Conservation (phyloP, 1,140 invertebrate genomes). For the Cherax quadricarinatus region DNA sequence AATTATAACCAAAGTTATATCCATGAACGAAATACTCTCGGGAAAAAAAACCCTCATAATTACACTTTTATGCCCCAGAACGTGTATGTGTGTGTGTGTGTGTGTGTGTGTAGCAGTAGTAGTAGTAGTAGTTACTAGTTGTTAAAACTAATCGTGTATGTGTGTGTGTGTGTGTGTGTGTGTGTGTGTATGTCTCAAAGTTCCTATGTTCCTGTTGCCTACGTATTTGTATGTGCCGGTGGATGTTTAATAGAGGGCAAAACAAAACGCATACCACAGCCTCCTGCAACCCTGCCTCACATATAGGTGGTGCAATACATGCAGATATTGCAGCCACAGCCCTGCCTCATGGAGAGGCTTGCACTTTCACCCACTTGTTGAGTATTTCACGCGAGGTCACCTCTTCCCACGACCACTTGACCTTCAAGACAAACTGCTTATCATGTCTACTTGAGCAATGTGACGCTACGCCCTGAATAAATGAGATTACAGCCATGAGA, state of each 20-base stretch:
- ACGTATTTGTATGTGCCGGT: too few relatives aligned
- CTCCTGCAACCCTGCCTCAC: not conserved
- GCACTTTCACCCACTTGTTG: not conserved
- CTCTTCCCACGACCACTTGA: not conserved
- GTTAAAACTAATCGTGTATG: not conserved
- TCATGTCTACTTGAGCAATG: not conserved
- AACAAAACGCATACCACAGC: not conserved
- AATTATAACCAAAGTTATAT: too few relatives aligned
- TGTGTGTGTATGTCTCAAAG: conserved; percentile 17
- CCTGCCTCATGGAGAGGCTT: not conserved
- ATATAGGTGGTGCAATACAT: not conserved
- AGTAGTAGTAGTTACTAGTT: too few relatives aligned
- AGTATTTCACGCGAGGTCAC: not conserved
- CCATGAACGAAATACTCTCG: too few relatives aligned
- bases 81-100: too few relatives aligned
- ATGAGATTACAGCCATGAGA: too few relatives aligned
- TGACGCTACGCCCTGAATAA: too few relatives aligned
- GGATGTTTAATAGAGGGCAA: too few relatives aligned
- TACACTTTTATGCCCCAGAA: too few relatives aligned
- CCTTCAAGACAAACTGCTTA: not conserved
- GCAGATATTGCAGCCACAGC: not conserved
- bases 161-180: conserved; percentile 25
- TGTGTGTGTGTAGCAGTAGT: too few relatives aligned
- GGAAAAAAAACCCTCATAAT: too few relatives aligned
- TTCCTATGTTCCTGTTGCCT: not conserved